These are phyloP conservation scores for Falcunculus frontatus DNA, from an alignment of 2,113 vertebrate genomes.

Conservation along the genomic window DNA sequence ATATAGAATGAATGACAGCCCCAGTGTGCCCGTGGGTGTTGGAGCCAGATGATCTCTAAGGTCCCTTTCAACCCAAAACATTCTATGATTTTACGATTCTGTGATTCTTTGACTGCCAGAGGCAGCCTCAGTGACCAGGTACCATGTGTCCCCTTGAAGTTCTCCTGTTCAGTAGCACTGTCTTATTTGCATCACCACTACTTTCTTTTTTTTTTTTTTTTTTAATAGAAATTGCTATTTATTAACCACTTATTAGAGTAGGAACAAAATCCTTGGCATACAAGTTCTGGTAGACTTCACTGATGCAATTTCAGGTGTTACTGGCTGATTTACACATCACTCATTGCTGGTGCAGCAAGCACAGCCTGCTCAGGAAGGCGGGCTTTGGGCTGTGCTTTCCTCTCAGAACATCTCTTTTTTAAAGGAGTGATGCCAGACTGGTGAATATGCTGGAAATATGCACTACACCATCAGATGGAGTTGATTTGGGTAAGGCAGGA, in stretches of 20 bases:
- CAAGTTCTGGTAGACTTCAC: neutral
- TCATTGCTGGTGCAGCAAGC: neutral
- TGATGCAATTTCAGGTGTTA: neutral
- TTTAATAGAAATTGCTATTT: neutral
- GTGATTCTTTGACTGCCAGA: neutral
- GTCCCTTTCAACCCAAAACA: neutral
- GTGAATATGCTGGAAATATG: neutral
- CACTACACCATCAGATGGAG: neutral
- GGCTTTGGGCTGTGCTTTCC: neutral
- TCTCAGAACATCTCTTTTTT: neutral
- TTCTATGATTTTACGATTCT: neutral
- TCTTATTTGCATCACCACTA: neutral
- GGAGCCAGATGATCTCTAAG: neutral
- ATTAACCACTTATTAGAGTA: neutral
- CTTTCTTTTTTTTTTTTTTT: fast-evolving
- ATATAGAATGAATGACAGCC: neutral
- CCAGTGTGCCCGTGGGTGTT: neutral
- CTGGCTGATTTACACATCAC: neutral
- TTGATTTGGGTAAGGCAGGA: neutral
- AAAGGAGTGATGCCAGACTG: neutral
- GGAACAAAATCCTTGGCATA: neutral
- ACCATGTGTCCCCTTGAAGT: neutral
- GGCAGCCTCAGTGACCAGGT: neutral
- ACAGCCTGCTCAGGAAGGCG: neutral
- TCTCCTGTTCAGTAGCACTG: neutral